A percentile compares a stretch with the other conserved stretches of the same genome.
phyloP scores from a whole-genome alignment of 2,797 vertebrate species.

The Anolis apletophallus region DNA sequence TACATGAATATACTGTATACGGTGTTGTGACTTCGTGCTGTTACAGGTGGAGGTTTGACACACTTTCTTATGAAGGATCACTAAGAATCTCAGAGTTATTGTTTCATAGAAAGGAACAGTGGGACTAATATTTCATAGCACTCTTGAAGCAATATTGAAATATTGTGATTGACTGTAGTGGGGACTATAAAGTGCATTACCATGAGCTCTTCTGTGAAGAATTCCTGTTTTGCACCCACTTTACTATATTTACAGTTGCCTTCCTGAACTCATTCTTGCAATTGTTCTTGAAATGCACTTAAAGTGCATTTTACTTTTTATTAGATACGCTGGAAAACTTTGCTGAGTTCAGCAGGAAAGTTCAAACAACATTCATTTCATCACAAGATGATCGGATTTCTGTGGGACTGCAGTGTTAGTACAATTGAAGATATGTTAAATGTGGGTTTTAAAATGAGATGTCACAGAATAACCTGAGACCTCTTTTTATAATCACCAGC shows the following conservation, averaged over 20 bases:
- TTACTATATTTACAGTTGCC: constrained; percentile 31
- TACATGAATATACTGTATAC: no score
- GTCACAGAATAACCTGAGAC: constrained; percentile 15
- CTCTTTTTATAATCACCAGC: constrained; percentile 20
- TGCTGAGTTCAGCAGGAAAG: constrained; percentile 1
- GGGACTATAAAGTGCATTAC: neutral
- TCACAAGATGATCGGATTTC: constrained; percentile 18
- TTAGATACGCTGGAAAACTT: constrained; percentile 39
- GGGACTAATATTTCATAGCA: neutral
- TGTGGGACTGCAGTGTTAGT: neutral
- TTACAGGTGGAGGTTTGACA: rapidly evolving
- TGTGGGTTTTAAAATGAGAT: constrained; percentile 39
- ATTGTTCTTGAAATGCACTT: constrained; percentile 23
- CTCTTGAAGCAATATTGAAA: neutral
- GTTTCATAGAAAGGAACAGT: neutral
- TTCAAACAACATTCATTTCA: constrained; percentile 9
- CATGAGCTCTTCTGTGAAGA: neutral
- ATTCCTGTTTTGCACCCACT: rapidly evolving
- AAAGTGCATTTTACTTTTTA: constrained; percentile 49
- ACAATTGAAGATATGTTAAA: constrained; percentile 4
- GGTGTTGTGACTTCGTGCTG: neutral
- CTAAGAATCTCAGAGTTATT: constrained; percentile 6
- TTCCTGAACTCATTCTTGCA: constrained; percentile 34
- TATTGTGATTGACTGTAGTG: neutral
- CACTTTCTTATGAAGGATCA: neutral